Evolutionary conservation across 2,797 vertebrate genomes (phyloP), one percentile per base, ranked within the genome.

Genomic region (Tympanoctomys barrerae): DNA sequence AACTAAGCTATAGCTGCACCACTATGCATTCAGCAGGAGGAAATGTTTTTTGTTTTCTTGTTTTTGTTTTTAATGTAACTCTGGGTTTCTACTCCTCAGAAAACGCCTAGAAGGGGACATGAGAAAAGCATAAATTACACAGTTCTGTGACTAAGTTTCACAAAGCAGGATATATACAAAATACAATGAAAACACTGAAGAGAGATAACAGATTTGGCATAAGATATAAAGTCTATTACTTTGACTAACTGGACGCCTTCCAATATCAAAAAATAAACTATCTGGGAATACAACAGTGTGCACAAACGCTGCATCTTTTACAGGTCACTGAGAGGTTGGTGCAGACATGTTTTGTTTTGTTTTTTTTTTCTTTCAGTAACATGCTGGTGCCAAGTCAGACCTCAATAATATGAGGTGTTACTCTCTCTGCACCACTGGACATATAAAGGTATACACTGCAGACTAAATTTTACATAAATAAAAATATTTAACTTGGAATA

Each of bases 401-500:
- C n/a, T 46, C 13, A 52, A 19, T 9, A 91, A 28, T 10, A 49
- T 21, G 73, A 94, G 36, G 49, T 73, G 33, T 24, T 79, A 85
- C 77, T 95, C 70, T 49, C 87, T 57, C 52, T 42, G 24, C 46
- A 66, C 22, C 21, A 54, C 1, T 42, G 9, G 24, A 77, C 62
- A 62, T 80, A 9, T 31, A 78, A 85, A 82, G 33, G 42, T 39
- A 61, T 22, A 64, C 1, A 13, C 36, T 77, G 75, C 3, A 88
- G 28, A 79, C 33, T 61, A 75, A 46, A 85, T 75, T 88, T 79
- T 77, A 95, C 54, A 86, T n/a, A 79, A 24, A 73, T 68, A 86
- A 59, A 85, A 89, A 89, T 83, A 79, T 82, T 91, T 95, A 96
- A 84, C 46, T 77, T 91, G 89, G 87, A 95, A 86, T 85, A 77